Evolutionary conservation across 1,140 invertebrate genomes (phyloP).

Genomic region (Polypedilum vanderplanki): DNA sequence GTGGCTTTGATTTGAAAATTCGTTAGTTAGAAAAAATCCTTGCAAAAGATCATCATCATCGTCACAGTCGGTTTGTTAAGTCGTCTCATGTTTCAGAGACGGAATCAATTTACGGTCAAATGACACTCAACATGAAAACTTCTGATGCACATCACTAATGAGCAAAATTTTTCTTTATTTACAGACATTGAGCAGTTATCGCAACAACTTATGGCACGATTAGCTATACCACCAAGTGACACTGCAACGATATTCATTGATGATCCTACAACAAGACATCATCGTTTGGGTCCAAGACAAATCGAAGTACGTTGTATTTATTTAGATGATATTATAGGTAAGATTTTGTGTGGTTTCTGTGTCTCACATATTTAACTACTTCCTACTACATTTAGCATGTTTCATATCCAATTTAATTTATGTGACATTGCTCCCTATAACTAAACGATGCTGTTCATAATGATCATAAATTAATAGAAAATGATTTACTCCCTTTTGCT

Average conservation of each 20-base stretch:
- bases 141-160: too few species aligned
- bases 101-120: slow-evolving; percentile 12
- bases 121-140: neutral
- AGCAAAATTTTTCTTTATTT: slow-evolving; percentile 33
- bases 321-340: slow-evolving; percentile 39
- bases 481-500: too few species aligned
- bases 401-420: too few species aligned
- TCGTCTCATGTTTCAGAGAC: neutral
- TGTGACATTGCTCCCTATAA: too few species aligned
- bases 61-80: neutral
- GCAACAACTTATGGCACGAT: slow-evolving; percentile 46
- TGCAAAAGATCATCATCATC: neutral
- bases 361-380: neutral
- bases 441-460: too few species aligned
- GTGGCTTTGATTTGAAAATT: slow-evolving; percentile 12
- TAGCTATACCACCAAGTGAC: slow-evolving; percentile 43
- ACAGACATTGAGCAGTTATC: slow-evolving; percentile 48
- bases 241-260: slow-evolving; percentile 43
- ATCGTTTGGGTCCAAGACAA: slow-evolving; percentile 31
- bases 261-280: slow-evolving; percentile 39
- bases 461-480: too few species aligned
- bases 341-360: slow-evolving; percentile 3
- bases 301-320: slow-evolving; percentile 39
- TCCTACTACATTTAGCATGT: neutral
- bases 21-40: neutral